Evolutionary conservation across 2,888 invertebrate genomes (phyloP).

Genomic region (Amblyjoppa proteus): DNA sequence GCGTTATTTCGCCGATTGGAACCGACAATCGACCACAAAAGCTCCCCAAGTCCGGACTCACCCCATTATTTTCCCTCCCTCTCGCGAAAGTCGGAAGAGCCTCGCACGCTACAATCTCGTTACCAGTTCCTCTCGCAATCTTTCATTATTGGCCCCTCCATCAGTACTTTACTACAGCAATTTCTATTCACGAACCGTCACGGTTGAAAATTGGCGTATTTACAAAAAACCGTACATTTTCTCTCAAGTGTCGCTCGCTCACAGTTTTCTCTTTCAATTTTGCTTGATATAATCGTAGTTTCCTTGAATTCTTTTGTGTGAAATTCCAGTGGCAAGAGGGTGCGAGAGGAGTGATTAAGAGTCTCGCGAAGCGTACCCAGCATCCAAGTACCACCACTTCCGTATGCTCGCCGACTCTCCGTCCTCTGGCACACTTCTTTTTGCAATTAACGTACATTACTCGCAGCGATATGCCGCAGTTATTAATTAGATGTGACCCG

Average conservation of each 20-base stretch:
- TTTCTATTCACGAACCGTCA: not conserved
- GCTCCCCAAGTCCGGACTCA: not conserved
- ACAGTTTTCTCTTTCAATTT: slow-evolving; percentile 5
- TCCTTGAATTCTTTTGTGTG: not conserved
- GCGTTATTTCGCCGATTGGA: slow-evolving; percentile 33
- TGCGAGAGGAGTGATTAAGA: slow-evolving; percentile 48
- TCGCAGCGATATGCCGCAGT: slow-evolving; percentile 71
- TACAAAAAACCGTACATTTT: not conserved
- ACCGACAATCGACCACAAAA: slow-evolving; percentile 30
- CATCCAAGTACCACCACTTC: slow-evolving; percentile 30
- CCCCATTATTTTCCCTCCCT: slow-evolving; percentile 57
- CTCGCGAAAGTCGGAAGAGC: slow-evolving; percentile 45
- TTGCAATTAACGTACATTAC: slow-evolving; percentile 77
- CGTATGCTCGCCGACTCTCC: slow-evolving; percentile 51
- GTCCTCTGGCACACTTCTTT: slow-evolving; percentile 52
- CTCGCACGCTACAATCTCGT: slow-evolving; percentile 53
- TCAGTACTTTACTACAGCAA: not conserved
- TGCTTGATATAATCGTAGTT: not conserved
- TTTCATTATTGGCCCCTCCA: slow-evolving; percentile 24
- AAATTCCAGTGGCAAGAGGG: not conserved
- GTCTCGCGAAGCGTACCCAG: slow-evolving; percentile 40
- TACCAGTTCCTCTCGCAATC: slow-evolving; percentile 52
- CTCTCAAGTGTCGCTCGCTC: not conserved
- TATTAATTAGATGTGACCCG: slow-evolving; percentile 79
- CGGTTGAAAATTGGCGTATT: not conserved